Evolutionary conservation across 2,113 vertebrate species (phyloP), one percentile per base, ranked within the genome.

Genomic region (Colistium nudipinnis): DNA sequence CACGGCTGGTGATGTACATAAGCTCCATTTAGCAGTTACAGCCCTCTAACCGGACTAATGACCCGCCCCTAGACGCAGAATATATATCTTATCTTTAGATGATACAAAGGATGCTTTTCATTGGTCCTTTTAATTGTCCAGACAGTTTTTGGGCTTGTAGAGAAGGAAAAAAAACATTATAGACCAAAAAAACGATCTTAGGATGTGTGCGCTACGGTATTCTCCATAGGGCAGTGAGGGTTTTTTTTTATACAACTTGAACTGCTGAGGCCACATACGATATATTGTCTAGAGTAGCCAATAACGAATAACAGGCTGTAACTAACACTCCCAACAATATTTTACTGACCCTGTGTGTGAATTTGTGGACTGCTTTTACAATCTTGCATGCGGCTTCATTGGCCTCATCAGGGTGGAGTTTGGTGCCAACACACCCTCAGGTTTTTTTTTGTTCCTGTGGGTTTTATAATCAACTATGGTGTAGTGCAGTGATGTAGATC

Each of bases 1-100:
- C 70, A 62, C 20, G 55, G 72, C 83, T 82, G 74, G 73, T 88
- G 86, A 86, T 89, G 81, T 85, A 81, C 60, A 79, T 68, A 74
- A 22, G 25, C 63, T 64, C 54, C 74, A 64, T 33, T 20, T 39
- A 31, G 53, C 38, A 20, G 80, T 78, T 62, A 49, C 76, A 67
- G 11, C 70, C 54, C 47, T 62, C 4, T 60, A 71, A 59, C 24
- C 53, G 0, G 45, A 64, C 69, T 53, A 35, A 17, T 16, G 10
- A 33, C 35, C 7, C 36, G 53, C 22, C 22, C 49, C 22, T 19
- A 27, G 47, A 74, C 45, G 56, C 59, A 57, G 7, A 54, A 74
- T 60, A 69, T 24, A 19, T 24, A 45, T n/a, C n/a, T 20, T 12
- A 33, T 61, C 10, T 71, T 44, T 33, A 47, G 28, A 59, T 1